These are phyloP conservation scores for Zosterops japonicus DNA, from an alignment of 2,113 vertebrate species.

Conservation along the genomic window DNA sequence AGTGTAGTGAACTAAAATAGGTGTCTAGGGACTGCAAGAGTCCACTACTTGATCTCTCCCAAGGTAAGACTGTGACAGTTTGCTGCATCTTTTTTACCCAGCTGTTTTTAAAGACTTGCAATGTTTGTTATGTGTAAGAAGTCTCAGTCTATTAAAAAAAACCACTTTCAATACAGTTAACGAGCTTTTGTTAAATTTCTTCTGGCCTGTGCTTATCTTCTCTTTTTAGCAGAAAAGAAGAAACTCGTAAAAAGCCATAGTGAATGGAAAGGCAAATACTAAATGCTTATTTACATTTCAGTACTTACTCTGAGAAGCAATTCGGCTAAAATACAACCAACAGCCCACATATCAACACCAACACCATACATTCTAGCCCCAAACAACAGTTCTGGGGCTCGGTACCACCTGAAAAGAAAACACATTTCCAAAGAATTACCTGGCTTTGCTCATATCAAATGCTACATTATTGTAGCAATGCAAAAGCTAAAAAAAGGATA, in stretches of 20 bases:
- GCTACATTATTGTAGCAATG: background rate
- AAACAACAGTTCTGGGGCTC: conserved; percentile 93
- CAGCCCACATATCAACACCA: conserved; percentile 98
- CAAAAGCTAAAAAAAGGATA: background rate
- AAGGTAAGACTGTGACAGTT: background rate
- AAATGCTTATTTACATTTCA: background rate
- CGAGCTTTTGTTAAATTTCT: background rate
- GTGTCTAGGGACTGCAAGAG: background rate
- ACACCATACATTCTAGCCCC: conserved; percentile 97
- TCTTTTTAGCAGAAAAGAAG: background rate
- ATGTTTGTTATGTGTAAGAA: background rate
- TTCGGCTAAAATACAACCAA: conserved; percentile 97
- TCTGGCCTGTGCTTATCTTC: background rate
- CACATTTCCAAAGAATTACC: background rate
- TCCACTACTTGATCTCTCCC: background rate
- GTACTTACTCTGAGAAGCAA: conserved; percentile 89
- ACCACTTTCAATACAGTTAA: background rate
- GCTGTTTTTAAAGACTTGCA: background rate
- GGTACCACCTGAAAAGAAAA: conserved; percentile 89
- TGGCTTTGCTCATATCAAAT: background rate
- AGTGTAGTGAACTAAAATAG: background rate
- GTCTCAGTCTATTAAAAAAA: background rate
- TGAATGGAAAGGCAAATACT: background rate
- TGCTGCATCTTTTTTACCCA: background rate
- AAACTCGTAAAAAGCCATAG: background rate